Evolutionary conservation across 2,113 vertebrate species (phyloP), one percentile per base, ranked within the genome.

Genomic region (Uria lomvia): DNA sequence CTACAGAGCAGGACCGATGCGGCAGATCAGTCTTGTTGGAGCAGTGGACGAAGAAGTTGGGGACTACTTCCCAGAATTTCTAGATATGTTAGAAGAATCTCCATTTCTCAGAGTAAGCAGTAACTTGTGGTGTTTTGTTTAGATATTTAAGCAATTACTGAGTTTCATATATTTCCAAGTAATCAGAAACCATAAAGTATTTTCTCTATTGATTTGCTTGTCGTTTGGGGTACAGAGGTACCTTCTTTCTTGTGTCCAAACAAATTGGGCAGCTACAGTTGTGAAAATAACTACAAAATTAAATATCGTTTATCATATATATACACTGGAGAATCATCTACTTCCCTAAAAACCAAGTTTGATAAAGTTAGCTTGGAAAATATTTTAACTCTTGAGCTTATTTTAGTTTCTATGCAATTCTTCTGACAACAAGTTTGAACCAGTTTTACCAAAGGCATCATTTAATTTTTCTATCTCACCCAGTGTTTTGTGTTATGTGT

Each of bases 81-180:
- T 99, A 63, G 99, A 99, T 97, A 99, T 99, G 99, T 97, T 99
- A 96, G 99, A 99, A 97, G 99, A 99, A 96, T 99, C 99, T 15
- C 99, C 99, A 11, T 99, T 99, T 98, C 98, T 99, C 55, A 99
- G 99, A 98, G 99, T 99, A 92, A 97, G 98, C 97, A 78, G 71
- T 82, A 24, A 74, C 11, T 58, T 56, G 8, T 24, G 19, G 4
- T 75, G 40, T 72, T 71, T 70, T 65, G 18, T 75, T 76, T 49
- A 45, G 47, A 7, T 87, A 4, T 15, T 55, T 29, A 60, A 84
- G 32, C 9, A 20, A 3, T 49, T 84, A 20, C 4, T 17, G 36
- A n/a, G 8, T 49, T 67, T 53, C 8, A 11, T 17, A 2, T 56
- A 6, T 66, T 79, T 83, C 30, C 11, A 62, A 85, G 47, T 58